A percentile compares a stretch with the other conserved stretches of the same genome.
Evolutionary conservation across 2,113 vertebrate genomes (phyloP).

Genomic region (Poecile atricapillus): DNA sequence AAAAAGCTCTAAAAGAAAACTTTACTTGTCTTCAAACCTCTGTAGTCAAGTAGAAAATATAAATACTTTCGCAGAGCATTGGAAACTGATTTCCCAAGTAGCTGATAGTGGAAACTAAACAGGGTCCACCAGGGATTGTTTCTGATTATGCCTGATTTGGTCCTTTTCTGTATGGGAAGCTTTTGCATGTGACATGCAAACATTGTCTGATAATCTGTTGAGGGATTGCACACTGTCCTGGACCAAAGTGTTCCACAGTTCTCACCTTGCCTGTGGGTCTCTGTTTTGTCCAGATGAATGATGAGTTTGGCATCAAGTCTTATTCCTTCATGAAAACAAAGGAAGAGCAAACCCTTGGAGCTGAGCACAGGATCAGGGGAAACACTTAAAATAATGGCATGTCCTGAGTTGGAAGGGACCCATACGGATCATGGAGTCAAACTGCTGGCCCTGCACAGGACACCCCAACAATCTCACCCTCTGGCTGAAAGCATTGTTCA

Average conservation of each 20-base stretch:
- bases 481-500: background rate
- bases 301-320: background rate
- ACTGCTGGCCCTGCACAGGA: background rate
- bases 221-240: background rate
- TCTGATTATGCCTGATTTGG: background rate
- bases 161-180: background rate
- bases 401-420: background rate
- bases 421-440: too few relatives aligned
- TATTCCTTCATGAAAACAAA: background rate
- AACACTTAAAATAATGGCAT: background rate
- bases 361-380: background rate
- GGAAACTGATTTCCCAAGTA: background rate
- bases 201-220: rapidly evolving
- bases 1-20: background rate
- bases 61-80: background rate
- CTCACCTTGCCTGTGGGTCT: background rate
- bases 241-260: background rate
- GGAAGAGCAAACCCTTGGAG: background rate
- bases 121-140: background rate
- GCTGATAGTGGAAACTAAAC: background rate
- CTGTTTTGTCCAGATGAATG: background rate
- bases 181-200: background rate
- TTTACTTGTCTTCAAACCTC: background rate
- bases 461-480: background rate
- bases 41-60: background rate